Percentiles rank a stretch among this genome's conserved stretches.
phyloP scores from a whole-genome alignment of 2,113 vertebrate species.

The Epinephelus cyanopodus region DNA sequence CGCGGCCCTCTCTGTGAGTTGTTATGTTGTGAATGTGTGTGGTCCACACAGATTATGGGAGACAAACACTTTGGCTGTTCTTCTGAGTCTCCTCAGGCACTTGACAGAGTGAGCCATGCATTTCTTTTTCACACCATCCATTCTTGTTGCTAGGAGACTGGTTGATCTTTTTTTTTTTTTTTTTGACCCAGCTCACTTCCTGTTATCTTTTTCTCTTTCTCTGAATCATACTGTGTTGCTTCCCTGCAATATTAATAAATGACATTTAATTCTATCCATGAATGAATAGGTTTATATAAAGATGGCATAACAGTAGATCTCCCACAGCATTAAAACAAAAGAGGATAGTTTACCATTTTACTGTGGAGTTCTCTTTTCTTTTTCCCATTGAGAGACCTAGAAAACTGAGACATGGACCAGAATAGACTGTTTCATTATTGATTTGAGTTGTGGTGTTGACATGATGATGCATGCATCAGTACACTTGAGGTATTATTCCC shows the following conservation, averaged over 20 bases:
- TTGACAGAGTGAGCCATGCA: constrained; percentile 66
- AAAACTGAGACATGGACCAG: constrained; percentile 2
- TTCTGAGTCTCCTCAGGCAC: constrained; percentile 58
- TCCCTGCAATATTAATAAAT: constrained; percentile 6
- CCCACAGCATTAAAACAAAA: not conserved
- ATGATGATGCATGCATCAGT: constrained; percentile 1
- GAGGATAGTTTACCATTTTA: constrained; percentile 4
- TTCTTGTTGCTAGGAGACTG: constrained; percentile 79
- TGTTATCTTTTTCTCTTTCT: constrained; percentile 48
- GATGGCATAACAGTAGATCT: not conserved
- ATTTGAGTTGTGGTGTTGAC: constrained; percentile 11
- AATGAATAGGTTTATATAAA: not conserved
- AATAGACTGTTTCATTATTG: constrained; percentile 30
- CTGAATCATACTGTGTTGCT: constrained; percentile 22
- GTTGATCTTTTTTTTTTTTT: constrained; percentile 66
- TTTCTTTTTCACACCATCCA: constrained; percentile 66
- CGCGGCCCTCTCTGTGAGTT: constrained; percentile 20
- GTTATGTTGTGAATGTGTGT: constrained; percentile 49
- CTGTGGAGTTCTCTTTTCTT: not conserved
- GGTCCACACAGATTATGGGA: constrained; percentile 52
- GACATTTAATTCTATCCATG: not conserved
- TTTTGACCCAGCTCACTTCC: constrained; percentile 47
- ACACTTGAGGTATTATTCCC: not conserved
- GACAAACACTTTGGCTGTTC: constrained; percentile 67
- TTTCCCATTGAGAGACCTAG: not conserved